phyloP scores from a whole-genome alignment of 2,888 invertebrate genomes.

The Stenchaetothrips biformis region DNA sequence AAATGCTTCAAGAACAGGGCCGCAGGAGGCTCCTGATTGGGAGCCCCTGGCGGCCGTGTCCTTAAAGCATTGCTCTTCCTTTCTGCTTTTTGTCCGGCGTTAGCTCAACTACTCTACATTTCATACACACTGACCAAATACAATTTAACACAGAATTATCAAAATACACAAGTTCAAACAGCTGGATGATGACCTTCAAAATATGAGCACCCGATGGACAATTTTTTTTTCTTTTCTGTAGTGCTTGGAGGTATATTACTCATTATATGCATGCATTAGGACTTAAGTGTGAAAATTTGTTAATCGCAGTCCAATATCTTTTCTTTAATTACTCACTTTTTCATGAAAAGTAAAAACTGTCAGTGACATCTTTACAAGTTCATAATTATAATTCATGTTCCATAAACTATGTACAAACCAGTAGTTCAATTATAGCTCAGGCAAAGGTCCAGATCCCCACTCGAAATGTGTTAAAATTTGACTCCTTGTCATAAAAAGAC shows the following conservation, averaged over 20 bases:
- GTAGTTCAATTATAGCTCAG: neutral
- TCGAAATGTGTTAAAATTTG: neutral
- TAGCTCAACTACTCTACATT: too few relatives aligned
- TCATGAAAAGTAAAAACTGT: neutral
- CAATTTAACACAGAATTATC: too few relatives aligned
- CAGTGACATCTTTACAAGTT: neutral
- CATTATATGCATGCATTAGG: constrained; percentile 2
- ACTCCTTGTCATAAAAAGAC: neutral
- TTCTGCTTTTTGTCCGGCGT: too few relatives aligned
- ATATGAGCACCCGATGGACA: too few relatives aligned
- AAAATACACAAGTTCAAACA: too few relatives aligned
- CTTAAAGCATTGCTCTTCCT: too few relatives aligned
- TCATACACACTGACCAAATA: too few relatives aligned
- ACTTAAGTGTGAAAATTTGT: neutral
- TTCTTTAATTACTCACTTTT: neutral
- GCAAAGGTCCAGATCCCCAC: constrained; percentile 20
- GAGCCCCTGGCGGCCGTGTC: too few relatives aligned
- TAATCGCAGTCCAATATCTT: constrained; percentile 6
- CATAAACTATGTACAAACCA: neutral
- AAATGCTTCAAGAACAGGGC: too few relatives aligned
- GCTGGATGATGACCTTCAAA: too few relatives aligned
- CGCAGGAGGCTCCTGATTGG: too few relatives aligned
- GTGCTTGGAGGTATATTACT: neutral
- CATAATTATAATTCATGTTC: neutral
- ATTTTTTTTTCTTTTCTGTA: neutral